Evolutionary conservation across 2,797 vertebrate genomes (phyloP).

Genomic region (Sebastes nivosus): DNA sequence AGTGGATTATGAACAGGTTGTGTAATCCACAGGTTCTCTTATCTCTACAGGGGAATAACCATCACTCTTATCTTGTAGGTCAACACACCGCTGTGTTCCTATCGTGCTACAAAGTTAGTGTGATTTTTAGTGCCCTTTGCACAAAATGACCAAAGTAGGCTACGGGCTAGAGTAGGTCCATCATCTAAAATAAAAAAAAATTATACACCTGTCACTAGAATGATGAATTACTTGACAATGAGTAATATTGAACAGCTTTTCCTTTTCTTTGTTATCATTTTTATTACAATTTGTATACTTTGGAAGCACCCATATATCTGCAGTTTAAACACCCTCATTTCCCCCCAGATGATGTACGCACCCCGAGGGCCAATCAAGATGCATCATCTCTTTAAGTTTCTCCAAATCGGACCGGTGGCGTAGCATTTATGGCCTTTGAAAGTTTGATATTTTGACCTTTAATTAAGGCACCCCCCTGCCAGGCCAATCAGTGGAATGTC

Average conservation of each 20-base stretch:
- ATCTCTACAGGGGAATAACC: slow-evolving; percentile 29
- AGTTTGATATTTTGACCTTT: slow-evolving; percentile 66
- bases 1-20: slow-evolving; percentile 43
- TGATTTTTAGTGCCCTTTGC: neutral
- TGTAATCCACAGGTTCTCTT: slow-evolving; percentile 44
- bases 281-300: neutral
- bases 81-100: neutral
- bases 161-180: too few species aligned
- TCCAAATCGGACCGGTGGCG: slow-evolving; percentile 29
- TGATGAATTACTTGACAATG: neutral
- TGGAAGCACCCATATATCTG: neutral
- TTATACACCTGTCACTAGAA: neutral
- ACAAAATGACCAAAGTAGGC: neutral
- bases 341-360: neutral
- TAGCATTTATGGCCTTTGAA: slow-evolving; percentile 36
- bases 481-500: slow-evolving; percentile 57
- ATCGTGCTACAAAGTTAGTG: neutral
- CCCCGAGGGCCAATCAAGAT: slow-evolving; percentile 46
- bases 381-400: slow-evolving; percentile 5
- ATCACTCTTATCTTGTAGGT: slow-evolving; percentile 6
- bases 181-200: neutral
- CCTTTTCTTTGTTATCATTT: neutral
- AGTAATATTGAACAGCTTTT: neutral
- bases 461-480: slow-evolving; percentile 55
- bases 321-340: slow-evolving; percentile 1